phyloP scores from a whole-genome alignment of 2,797 vertebrate species.

The Spinibarbus caldwelli region DNA sequence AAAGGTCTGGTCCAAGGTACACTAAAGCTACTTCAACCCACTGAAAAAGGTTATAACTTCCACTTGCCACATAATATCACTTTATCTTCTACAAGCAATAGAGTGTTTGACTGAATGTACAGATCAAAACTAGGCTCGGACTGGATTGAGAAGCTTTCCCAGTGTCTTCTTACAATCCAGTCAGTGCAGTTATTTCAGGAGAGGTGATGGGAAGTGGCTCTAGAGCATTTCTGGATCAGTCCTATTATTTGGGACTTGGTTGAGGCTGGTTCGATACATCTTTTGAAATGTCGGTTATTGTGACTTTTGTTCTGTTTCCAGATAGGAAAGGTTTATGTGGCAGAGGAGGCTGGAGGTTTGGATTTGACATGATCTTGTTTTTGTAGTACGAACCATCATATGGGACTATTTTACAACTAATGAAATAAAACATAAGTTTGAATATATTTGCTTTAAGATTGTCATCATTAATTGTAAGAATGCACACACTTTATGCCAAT shows the following conservation, averaged over 20 bases:
- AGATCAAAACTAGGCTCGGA: neutral
- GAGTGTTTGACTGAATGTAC: conserved; percentile 6
- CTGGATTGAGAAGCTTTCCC: neutral
- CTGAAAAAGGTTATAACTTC: neutral
- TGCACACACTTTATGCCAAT: neutral
- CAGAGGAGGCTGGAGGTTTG: conserved; percentile 17
- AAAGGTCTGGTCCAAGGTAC: conserved; percentile 21
- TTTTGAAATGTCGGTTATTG: conserved; percentile 14
- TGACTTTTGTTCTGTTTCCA: conserved; percentile 20
- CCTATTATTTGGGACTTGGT: neutral
- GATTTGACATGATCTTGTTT: conserved; percentile 58
- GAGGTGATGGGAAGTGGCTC: conserved; percentile 11
- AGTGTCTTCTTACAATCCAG: neutral
- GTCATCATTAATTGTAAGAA: conserved; percentile 29
- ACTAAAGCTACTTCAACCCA: conserved; percentile 1
- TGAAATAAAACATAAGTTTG: conserved; percentile 73
- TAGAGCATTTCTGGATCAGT: conserved; percentile 8
- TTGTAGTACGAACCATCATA: conserved; percentile 64
- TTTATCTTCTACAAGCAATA: conserved; percentile 25
- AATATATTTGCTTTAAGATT: conserved; percentile 62
- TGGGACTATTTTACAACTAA: conserved; percentile 72
- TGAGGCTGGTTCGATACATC: conserved; percentile 23
- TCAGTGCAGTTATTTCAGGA: neutral
- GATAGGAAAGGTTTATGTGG: conserved; percentile 13
- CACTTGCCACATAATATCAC: neutral